A percentile compares a stretch with the other conserved stretches of the same genome.
Conservation (phyloP, 2,888 invertebrate genomes). For the Trichopria drosophilae region DNA sequence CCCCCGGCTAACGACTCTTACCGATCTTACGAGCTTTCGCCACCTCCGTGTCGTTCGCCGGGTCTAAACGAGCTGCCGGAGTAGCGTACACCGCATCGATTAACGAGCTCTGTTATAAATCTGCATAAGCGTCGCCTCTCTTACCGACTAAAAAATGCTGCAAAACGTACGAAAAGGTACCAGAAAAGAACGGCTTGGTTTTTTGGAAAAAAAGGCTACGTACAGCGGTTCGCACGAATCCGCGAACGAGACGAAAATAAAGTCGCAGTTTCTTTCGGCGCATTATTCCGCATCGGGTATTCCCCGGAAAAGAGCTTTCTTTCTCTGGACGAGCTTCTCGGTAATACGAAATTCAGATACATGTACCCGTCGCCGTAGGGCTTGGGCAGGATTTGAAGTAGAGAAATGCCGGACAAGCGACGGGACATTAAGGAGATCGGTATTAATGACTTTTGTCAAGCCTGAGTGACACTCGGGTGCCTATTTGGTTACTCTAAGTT, state of each 20-base stretch:
- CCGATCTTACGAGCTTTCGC: conserved; percentile 13
- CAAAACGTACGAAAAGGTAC: too few species aligned
- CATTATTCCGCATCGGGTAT: too few species aligned
- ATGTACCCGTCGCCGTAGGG: conserved; percentile 23
- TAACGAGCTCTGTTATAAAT: conserved; percentile 31
- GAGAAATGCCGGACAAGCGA: conserved; percentile 56
- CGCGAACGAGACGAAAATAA: too few species aligned
- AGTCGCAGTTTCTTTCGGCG: too few species aligned
- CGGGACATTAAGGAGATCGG: conserved; percentile 57
- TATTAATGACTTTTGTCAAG: conserved; percentile 58
- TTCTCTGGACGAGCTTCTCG: too few species aligned
- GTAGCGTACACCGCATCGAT: conserved; percentile 22
- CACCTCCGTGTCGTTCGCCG: conserved; percentile 9
- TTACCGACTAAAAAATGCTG: too few species aligned
- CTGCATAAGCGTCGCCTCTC: conserved; percentile 29
- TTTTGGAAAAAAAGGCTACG: too few species aligned
- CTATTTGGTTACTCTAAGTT: conserved; percentile 54
- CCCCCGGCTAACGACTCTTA: too few species aligned
- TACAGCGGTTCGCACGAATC: too few species aligned
- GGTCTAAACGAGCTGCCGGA: conserved; percentile 15
- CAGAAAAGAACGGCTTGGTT: too few species aligned
- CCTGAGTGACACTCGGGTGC: conserved; percentile 55
- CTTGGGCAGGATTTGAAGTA: conserved; percentile 48
- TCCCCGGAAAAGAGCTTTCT: too few species aligned
- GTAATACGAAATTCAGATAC: too few species aligned